Conservation (phyloP, 2,113 vertebrate species). For the Indicator maculatus region DNA sequence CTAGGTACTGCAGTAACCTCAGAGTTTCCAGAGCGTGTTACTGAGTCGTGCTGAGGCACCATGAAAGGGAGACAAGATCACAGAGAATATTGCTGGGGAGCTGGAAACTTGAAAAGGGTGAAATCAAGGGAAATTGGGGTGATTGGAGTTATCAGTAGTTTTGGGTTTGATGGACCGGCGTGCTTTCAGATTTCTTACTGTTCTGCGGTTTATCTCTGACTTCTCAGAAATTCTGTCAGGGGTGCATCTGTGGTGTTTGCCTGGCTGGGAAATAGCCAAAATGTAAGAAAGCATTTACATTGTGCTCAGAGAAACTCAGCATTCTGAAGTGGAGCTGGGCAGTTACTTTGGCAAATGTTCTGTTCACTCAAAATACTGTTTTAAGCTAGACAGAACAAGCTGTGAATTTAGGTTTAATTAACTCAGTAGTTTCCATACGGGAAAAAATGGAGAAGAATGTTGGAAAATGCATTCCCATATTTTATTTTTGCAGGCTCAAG, state of each 20-base stretch:
- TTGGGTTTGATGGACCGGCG: not conserved
- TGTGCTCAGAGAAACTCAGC: not conserved
- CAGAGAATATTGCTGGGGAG: not conserved
- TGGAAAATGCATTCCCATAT: not conserved
- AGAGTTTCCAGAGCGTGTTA: not conserved
- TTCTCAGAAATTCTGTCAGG: not conserved
- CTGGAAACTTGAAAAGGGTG: not conserved
- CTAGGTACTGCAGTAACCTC: not conserved
- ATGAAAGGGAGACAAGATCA: not conserved
- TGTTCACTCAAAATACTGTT: not conserved
- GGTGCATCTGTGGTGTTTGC: not conserved
- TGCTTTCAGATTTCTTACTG: rapidly evolving
- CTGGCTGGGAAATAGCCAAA: not conserved
- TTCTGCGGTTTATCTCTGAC: not conserved
- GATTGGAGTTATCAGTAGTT: not conserved
- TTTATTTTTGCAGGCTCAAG: not conserved
- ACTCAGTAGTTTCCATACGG: not conserved
- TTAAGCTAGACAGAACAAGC: not conserved
- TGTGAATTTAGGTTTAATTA: not conserved
- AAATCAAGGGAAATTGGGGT: not conserved
- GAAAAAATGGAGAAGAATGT: not conserved
- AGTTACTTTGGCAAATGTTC: not conserved
- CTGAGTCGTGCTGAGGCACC: not conserved
- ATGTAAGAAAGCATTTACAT: not conserved
- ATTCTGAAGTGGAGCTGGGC: not conserved